Conservation (phyloP, 2,888 invertebrate genomes). For the Scaptomyza flava region DNA sequence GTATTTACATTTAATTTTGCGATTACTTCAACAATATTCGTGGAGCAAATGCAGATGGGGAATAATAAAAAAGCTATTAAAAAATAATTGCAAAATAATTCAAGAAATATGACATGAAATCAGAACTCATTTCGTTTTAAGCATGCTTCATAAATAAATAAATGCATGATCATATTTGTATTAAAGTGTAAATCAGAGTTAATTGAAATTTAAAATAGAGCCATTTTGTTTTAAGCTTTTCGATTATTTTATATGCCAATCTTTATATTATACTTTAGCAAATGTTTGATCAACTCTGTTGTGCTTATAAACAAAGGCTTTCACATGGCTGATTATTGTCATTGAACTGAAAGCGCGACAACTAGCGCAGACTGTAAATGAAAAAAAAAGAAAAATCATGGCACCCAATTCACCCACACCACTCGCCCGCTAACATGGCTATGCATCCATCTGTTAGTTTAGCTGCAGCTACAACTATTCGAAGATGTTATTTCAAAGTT, state of each 20-base stretch:
- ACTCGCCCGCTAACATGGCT: not conserved
- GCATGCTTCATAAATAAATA: not conserved
- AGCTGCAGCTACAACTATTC: slow-evolving; percentile 38
- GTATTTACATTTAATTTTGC: slow-evolving; percentile 71
- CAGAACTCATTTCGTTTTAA: too few species aligned
- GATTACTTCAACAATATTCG: slow-evolving; percentile 33
- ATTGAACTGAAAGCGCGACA: slow-evolving; percentile 62
- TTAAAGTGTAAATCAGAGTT: not conserved
- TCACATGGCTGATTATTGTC: slow-evolving; percentile 69
- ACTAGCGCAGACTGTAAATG: slow-evolving; percentile 49
- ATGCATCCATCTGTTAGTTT: slow-evolving; percentile 54
- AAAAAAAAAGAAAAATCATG: slow-evolving; percentile 52
- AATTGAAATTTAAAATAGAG: not conserved
- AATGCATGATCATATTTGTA: not conserved
- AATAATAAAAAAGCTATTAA: slow-evolving; percentile 9
- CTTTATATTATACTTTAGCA: slow-evolving; percentile 7
- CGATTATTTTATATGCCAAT: not conserved
- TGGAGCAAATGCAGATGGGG: not conserved
- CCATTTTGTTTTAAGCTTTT: not conserved
- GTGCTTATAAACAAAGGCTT: slow-evolving; percentile 69
- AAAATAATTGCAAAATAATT: not conserved
- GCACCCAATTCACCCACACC: slow-evolving; percentile 10
- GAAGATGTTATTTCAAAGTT: slow-evolving; percentile 69
- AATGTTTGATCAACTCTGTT: slow-evolving; percentile 35
- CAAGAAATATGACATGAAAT: not conserved